Percentiles rank a stretch among this genome's conserved stretches.
phyloP scores from a whole-genome alignment of 2,797 vertebrate species.

The Sandelia bainsii region DNA sequence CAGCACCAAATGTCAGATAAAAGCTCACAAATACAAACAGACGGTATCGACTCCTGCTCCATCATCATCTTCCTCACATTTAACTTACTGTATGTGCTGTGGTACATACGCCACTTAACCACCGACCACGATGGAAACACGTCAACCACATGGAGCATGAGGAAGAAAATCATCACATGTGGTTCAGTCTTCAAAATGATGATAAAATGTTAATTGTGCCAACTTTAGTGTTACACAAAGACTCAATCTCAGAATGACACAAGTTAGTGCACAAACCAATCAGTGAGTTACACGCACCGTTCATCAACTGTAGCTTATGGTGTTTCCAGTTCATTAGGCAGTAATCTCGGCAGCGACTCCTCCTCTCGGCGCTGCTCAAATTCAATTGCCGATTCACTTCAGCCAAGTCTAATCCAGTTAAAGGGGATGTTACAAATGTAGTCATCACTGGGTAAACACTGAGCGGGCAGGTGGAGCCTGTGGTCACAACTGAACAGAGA shows the following conservation, averaged over 20 bases:
- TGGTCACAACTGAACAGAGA: neutral
- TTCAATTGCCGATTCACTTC: slow-evolving; percentile 1
- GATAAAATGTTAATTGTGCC: no score
- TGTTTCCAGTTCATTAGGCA: slow-evolving; percentile 14
- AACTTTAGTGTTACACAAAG: no score
- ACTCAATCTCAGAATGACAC: no score
- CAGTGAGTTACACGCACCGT: no score
- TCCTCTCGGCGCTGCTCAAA: neutral
- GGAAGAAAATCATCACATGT: neutral
- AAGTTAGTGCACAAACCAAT: no score
- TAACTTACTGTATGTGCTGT: no score
- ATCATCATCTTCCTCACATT: no score
- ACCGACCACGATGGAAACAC: slow-evolving; percentile 68
- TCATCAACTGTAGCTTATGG: no score
- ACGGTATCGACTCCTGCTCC: no score
- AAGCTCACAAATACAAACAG: slow-evolving; percentile 8
- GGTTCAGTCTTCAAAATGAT: no score
- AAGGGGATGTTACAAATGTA: neutral
- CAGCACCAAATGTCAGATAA: slow-evolving; percentile 10
- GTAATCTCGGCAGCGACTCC: neutral
- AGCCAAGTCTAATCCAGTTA: slow-evolving; percentile 15
- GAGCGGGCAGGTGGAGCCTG: neutral
- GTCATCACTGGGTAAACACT: neutral
- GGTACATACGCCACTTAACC: slow-evolving; percentile 56
- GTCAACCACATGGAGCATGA: slow-evolving; percentile 36